These are phyloP conservation scores for Rapana venosa DNA, from an alignment of 2,888 invertebrate species.

Conservation along the genomic window DNA sequence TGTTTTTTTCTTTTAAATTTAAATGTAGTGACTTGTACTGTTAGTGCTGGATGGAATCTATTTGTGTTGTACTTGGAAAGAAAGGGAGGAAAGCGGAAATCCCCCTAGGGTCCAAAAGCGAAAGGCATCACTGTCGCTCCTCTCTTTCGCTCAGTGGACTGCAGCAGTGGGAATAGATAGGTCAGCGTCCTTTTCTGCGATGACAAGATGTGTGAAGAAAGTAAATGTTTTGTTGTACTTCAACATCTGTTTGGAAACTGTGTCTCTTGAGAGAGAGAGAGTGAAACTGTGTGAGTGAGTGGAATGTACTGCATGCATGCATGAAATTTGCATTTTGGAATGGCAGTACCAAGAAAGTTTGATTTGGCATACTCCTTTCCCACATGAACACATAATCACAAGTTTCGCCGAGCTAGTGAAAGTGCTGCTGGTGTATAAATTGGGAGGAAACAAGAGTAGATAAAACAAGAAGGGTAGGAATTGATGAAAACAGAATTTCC, in stretches of 20 bases:
- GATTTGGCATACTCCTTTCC: neutral
- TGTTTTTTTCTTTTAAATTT: neutral
- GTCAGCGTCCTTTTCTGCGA: neutral
- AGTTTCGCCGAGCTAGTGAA: neutral
- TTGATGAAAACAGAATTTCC: too few species aligned
- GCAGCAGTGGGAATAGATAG: neutral
- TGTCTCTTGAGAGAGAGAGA: neutral
- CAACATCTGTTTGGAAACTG: neutral
- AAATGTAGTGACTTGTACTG: too few species aligned
- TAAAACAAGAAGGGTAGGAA: too few species aligned
- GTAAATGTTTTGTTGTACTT: slow-evolving; percentile 42
- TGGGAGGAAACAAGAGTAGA: too few species aligned
- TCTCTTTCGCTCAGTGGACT: neutral
- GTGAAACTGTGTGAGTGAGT: neutral
- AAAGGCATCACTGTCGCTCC: too few species aligned
- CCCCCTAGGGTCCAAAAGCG: too few species aligned
- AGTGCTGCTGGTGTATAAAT: too few species aligned
- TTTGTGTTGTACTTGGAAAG: too few species aligned
- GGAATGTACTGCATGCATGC: neutral
- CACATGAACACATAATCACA: neutral
- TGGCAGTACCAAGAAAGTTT: neutral
- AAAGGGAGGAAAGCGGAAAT: too few species aligned
- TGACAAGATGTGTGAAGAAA: slow-evolving; percentile 40
- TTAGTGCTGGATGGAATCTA: too few species aligned
- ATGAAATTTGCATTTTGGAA: neutral